A percentile compares a stretch with the other conserved stretches of the same genome.
Evolutionary conservation across 1,140 invertebrate genomes (phyloP).

Genomic region (Leptopilina clavipes): DNA sequence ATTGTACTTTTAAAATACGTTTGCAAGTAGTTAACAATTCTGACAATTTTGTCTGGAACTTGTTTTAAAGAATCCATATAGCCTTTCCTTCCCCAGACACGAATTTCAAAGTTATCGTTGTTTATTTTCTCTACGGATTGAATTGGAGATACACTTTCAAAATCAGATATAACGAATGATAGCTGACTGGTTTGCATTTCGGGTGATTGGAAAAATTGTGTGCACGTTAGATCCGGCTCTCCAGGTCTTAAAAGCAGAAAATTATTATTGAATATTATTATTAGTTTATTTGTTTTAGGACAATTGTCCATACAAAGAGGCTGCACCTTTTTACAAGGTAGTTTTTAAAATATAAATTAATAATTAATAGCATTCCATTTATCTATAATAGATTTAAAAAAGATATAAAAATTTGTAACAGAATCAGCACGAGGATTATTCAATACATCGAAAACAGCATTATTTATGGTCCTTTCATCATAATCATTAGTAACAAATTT

Average conservation of each 20-base stretch:
- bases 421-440: too few species aligned
- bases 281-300: too few species aligned
- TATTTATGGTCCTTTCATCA: too few species aligned
- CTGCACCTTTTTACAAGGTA: too few species aligned
- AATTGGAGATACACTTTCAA: constrained; percentile 72
- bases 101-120: constrained; percentile 70
- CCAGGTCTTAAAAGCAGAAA: constrained; percentile 60
- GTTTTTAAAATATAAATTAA: too few species aligned
- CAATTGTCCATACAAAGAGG: too few species aligned
- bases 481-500: too few species aligned
- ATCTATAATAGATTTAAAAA: too few species aligned
- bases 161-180: constrained; percentile 87
- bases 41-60: constrained; percentile 79
- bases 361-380: too few species aligned
- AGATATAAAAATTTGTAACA: too few species aligned
- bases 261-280: too few species aligned
- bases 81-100: constrained; percentile 84
- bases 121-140: constrained; percentile 62
- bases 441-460: too few species aligned
- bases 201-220: constrained; percentile 83
- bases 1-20: constrained; percentile 82
- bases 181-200: constrained; percentile 90
- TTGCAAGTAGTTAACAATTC: constrained; percentile 80
- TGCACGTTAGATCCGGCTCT: constrained; percentile 77
- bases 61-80: constrained; percentile 79